phyloP scores from a whole-genome alignment of 2,113 vertebrate genomes.

The Clarias magur region DNA sequence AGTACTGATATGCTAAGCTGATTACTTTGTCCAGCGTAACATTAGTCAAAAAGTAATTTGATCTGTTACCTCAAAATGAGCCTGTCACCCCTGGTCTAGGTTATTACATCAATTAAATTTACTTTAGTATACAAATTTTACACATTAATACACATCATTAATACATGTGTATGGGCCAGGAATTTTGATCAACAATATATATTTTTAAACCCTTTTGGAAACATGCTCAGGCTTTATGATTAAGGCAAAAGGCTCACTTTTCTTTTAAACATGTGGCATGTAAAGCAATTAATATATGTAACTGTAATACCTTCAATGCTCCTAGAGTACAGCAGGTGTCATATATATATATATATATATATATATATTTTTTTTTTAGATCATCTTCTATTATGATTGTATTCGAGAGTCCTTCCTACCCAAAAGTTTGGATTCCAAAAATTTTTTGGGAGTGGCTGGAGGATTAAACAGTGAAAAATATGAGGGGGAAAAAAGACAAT shows the following conservation, averaged over 20 bases:
- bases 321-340: conserved; percentile 80
- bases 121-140: neutral
- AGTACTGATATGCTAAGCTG: no score
- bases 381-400: conserved; percentile 92
- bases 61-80: neutral
- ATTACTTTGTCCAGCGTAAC: neutral
- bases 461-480: conserved; percentile 58
- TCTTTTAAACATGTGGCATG: conserved; percentile 50
- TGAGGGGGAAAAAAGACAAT: conserved; percentile 22
- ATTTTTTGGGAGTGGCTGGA: conserved; percentile 55
- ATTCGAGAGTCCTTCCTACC: conserved; percentile 84
- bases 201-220: neutral
- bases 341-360: no score
- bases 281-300: conserved; percentile 70
- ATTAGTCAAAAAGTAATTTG: neutral
- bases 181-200: neutral
- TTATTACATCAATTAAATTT: neutral
- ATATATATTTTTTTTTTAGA: conserved; percentile 79
- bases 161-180: neutral
- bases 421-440: conserved; percentile 62
- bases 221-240: neutral
- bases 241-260: conserved; percentile 16
- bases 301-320: conserved; percentile 77
- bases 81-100: neutral
- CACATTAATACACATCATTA: neutral